These are phyloP conservation scores for Chauna torquata DNA, from an alignment of 2,113 vertebrate species.

Conservation along the genomic window DNA sequence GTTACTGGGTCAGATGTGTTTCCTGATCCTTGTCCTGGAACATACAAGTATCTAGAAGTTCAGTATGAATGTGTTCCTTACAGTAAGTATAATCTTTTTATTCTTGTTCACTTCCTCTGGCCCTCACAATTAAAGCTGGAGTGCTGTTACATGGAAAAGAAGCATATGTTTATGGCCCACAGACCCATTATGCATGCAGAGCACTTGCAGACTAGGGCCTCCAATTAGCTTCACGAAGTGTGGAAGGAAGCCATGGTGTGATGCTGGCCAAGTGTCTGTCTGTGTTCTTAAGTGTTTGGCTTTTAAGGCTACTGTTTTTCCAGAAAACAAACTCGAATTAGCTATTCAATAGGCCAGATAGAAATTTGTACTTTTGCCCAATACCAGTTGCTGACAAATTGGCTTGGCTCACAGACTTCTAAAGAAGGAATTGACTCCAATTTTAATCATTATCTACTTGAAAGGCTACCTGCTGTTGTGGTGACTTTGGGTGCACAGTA, in stretches of 20 bases:
- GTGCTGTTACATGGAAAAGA: constrained; percentile 67
- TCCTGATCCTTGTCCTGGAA: constrained; percentile 98
- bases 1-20: constrained; percentile 98
- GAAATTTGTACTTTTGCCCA: constrained; percentile 83
- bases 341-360: constrained; percentile 80
- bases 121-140: constrained; percentile 66
- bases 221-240: constrained; percentile 78
- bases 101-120: constrained; percentile 69
- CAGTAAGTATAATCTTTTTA: constrained; percentile 90
- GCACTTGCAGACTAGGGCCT: constrained; percentile 76
- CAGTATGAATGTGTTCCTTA: constrained; percentile 99
- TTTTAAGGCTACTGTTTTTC: constrained; percentile 82
- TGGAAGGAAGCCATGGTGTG: constrained; percentile 79
- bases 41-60: constrained; percentile 99
- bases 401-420: constrained; percentile 80
- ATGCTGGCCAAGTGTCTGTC: constrained; percentile 81
- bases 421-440: constrained; percentile 80
- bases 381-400: constrained; percentile 85
- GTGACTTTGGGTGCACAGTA: constrained; percentile 61
- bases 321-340: constrained; percentile 85
- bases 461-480: constrained; percentile 78
- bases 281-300: constrained; percentile 84
- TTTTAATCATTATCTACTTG: constrained; percentile 75
- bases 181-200: constrained; percentile 79
- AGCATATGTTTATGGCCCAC: constrained; percentile 74